These are phyloP conservation scores for Puffinus mauretanicus DNA, from an alignment of 2,113 vertebrate species.

Conservation along the genomic window DNA sequence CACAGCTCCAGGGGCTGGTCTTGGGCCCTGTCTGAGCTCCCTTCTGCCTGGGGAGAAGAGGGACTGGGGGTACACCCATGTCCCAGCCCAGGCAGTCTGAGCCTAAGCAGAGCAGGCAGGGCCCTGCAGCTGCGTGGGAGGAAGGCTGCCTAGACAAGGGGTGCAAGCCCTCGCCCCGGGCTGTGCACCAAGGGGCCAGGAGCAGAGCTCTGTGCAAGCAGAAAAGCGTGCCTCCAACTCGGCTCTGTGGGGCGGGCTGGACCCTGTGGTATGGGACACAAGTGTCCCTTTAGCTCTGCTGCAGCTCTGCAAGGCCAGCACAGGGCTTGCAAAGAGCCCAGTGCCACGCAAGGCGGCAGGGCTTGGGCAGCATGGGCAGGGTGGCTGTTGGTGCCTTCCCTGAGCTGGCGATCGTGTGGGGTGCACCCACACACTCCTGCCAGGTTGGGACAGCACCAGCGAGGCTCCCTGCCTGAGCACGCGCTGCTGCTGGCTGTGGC, in stretches of 20 bases:
- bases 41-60: neutral
- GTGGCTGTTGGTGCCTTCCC: neutral
- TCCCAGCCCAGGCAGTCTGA: neutral
- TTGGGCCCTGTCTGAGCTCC: neutral
- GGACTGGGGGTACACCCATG: accelerated
- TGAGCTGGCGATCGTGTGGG: accelerated
- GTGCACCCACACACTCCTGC: neutral
- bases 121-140: neutral
- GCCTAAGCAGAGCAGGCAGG: neutral
- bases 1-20: neutral
- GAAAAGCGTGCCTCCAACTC: accelerated
- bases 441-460: accelerated
- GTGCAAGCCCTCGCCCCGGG: accelerated
- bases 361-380: neutral
- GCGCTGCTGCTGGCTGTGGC: neutral
- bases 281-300: neutral
- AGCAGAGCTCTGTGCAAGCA: neutral
- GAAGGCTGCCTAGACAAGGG: neutral
- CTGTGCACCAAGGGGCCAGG: neutral
- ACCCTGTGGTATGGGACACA: neutral
- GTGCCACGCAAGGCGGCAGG: accelerated
- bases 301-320: neutral
- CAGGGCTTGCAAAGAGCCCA: neutral
- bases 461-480: accelerated
- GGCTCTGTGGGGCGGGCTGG: neutral